Base-by-base conservation (phyloP, 2,888 invertebrate species). In the Ophion obscuratus region DNA sequence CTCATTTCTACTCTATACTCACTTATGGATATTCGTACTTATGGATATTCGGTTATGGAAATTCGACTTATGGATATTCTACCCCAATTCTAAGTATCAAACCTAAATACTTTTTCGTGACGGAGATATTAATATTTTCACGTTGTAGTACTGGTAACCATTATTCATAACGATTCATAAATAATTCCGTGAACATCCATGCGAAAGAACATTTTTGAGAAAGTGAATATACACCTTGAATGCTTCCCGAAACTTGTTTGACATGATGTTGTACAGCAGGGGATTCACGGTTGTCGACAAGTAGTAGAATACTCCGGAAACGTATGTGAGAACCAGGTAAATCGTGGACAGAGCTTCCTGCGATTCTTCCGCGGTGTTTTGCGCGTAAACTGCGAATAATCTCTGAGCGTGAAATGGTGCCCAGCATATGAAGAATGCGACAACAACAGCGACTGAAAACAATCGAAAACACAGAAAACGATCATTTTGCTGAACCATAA, bases 331-430 rank as follows among this genome's bases (percentile, higher is more conserved):
- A 2, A 93, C 92, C 62, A 94, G 94, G 90, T 95, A 95, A 4
- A 95, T 92, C 6, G 91, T 91, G 27, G 94, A 94, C 87, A 96
- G 94, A 2, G 94, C 95, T 47, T 94, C 94, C 40, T 95, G 94
- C 0, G 95, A 95, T 74, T 95, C 94, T 88, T 95, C 92, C 73
- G 93, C 94, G 90, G 95, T 95, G 70, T 95, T 96, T 89, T 95
- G 95, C 89, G 95, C 96, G 91, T 97, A 97, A 83, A 97, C 96
- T 0, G 97, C 97, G 92, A 98, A 95, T 61, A 99, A 95, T 76
- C 99, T 95, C 94, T 99, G 99, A 14, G 98, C 97, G 94, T 99
- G 98, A 94, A 98, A 99, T 1, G 99, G 99, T 6, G 97, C 97
- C 97, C 97, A 97, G 94, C 98, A 98, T 84, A 97, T 95, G 94